Percentiles rank a stretch among this genome's conserved stretches.
Conservation (phyloP, 2,797 vertebrate species). For the Salmo trutta region DNA sequence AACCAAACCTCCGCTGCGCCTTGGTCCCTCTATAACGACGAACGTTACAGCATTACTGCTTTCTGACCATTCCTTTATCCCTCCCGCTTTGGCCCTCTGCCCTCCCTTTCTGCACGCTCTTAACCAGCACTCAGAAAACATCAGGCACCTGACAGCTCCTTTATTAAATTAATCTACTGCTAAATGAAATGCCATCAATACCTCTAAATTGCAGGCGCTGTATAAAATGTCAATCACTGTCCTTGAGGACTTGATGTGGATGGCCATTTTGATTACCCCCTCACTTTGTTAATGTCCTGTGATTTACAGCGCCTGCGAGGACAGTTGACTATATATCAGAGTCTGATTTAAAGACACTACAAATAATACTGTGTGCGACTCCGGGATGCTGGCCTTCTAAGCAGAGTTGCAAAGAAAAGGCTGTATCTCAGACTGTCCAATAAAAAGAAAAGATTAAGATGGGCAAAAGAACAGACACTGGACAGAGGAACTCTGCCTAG, state of each 20-base stretch:
- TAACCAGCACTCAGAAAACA: conserved; percentile 60
- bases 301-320: conserved; percentile 54
- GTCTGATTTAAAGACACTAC: conserved; percentile 47
- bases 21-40: too few species aligned
- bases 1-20: too few species aligned
- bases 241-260: conserved; percentile 48
- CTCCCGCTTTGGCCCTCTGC: neutral
- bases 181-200: conserved; percentile 66
- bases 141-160: conserved; percentile 43
- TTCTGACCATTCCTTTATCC: too few species aligned
- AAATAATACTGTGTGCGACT: conserved; percentile 32
- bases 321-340: conserved; percentile 48
- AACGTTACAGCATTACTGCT: too few species aligned
- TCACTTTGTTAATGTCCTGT: conserved; percentile 50
- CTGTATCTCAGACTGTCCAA: too few species aligned
- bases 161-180: conserved; percentile 62
- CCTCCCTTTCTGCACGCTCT: conserved; percentile 31
- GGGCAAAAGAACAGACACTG: too few species aligned
- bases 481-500: too few species aligned
- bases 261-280: conserved; percentile 50
- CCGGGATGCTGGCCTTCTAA: conserved; percentile 1
- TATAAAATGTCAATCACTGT: conserved; percentile 64
- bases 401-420: too few species aligned
- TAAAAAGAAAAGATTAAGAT: too few species aligned
- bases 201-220: conserved; percentile 57